phyloP scores from a whole-genome alignment of 1,140 invertebrate genomes.

The Triops cancriformis region DNA sequence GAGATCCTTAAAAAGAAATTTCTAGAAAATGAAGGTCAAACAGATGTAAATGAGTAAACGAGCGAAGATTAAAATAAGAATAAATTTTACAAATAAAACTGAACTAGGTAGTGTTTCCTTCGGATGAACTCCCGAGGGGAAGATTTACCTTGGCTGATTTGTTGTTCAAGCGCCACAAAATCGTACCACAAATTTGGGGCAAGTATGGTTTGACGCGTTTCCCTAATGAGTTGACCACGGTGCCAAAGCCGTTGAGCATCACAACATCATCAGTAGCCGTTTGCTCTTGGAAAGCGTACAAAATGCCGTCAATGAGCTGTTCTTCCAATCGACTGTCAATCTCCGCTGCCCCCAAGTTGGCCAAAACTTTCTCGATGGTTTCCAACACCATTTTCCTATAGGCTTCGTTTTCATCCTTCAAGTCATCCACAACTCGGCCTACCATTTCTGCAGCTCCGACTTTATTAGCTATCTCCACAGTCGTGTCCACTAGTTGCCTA shows the following conservation, averaged over 20 bases:
- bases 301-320: conserved; percentile 96
- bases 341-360: conserved; percentile 92
- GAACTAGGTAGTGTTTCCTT: too few relatives aligned
- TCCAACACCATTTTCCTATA: conserved; percentile 99
- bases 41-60: too few relatives aligned
- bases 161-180: conserved; percentile 97
- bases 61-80: too few relatives aligned
- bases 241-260: conserved; percentile 98
- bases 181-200: conserved; percentile 99
- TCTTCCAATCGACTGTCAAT: conserved; percentile 97
- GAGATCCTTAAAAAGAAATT: too few relatives aligned
- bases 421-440: conserved; percentile 93
- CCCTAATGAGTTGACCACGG: conserved; percentile 94
- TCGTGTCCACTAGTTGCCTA: conserved; percentile 85
- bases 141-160: conserved; percentile 87
- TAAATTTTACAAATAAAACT: too few relatives aligned
- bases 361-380: conserved; percentile 98
- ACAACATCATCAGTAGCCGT: conserved; percentile 97
- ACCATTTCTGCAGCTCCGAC: conserved; percentile 98
- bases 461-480: conserved; percentile 99
- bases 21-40: background rate
- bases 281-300: conserved; percentile 99
- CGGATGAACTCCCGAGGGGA: background rate
- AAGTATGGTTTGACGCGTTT: conserved; percentile 97
- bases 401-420: conserved; percentile 99